Base-by-base conservation (phyloP, 1,140 invertebrate genomes). In the Sesamia nonagrioides region DNA sequence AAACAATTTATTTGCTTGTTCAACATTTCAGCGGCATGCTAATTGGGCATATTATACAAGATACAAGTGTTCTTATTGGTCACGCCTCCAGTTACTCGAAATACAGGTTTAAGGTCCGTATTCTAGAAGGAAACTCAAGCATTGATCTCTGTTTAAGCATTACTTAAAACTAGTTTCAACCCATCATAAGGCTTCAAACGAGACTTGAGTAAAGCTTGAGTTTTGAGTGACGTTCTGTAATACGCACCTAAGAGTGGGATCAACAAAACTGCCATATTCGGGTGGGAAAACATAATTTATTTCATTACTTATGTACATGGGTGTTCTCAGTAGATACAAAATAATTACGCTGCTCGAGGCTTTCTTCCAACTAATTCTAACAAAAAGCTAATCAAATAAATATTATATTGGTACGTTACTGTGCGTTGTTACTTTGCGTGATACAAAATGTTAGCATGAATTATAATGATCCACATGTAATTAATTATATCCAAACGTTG, bases 271-370 rank as follows among this genome's bases (percentile, higher is more conserved):
- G 21, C n/a, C 18, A 50, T 13, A 76, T 56, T 68, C 84, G 56
- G 88, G 91, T 92, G 92, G 90, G 88, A 91, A 94, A 94, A 93
- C 90, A 90, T 87, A 92, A 90, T 92, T 94, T 93, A 93, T 92
- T 92, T 86, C 21, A 82, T 84, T 87, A 87, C 78, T 88, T 94
- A 90, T 93, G 85, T 94, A 93, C 91, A 93, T 89, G 84, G 90
- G 87, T 79, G 83, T 92, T 89, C 71, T 84, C 77, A 90, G 91
- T 91, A 81, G 78, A 83, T 89, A 89, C 74, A 87, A 92, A 92
- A 91, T 90, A 86, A 92, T 84, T 82, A 88, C 88, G 86, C 86
- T 84, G 90, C 86, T 86, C 69, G 77, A 77, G 69, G 81, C 82
- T 79, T 84, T 80, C 83, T 88, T 82, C 82, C 73, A 82, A 84